These are phyloP conservation scores for Decapterus maruadsi DNA, from an alignment of 2,797 vertebrate species.

Conservation along the genomic window DNA sequence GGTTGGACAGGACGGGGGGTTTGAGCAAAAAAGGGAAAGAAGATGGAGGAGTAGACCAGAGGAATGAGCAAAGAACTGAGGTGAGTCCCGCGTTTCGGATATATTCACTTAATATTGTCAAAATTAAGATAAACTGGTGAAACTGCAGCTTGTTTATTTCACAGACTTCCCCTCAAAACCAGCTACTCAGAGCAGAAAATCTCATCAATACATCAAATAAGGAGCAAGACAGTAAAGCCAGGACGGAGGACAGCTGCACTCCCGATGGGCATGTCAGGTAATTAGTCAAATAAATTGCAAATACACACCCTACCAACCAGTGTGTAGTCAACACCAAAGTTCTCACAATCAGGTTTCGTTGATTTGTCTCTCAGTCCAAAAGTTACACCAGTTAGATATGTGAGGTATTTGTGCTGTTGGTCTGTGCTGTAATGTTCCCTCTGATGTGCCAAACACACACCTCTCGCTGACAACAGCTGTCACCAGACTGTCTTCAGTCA, in stretches of 20 bases:
- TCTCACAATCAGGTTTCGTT: neutral
- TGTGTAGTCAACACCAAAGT: too few relatives aligned
- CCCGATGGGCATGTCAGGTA: constrained; percentile 63
- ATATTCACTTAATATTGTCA: constrained; percentile 4
- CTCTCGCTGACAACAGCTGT: constrained; percentile 40
- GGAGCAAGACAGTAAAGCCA: constrained; percentile 22
- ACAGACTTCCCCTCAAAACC: constrained; percentile 50
- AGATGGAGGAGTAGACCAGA: constrained; percentile 19
- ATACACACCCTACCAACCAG: neutral
- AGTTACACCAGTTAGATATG: constrained; percentile 43
- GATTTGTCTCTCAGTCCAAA: neutral
- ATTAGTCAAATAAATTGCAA: constrained; percentile 10
- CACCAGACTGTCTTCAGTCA: constrained; percentile 10
- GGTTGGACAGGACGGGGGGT: constrained; percentile 67
- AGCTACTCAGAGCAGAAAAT: constrained; percentile 32
- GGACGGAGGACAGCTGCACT: constrained; percentile 6
- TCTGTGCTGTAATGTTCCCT: constrained; percentile 8
- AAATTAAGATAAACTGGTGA: neutral
- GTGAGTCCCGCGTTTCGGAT: constrained; percentile 56
- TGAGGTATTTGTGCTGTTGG: constrained; percentile 48
- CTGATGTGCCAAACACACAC: constrained; percentile 42
- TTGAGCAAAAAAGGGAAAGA: constrained; percentile 55
- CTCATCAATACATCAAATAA: constrained; percentile 23
- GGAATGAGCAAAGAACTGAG: constrained; percentile 20
- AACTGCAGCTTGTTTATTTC: constrained; percentile 14